Percentiles rank a stretch among this genome's conserved stretches.
phyloP scores from a whole-genome alignment of 53 echinoderm and acorn worm species.

The Holothuria scabra region DNA sequence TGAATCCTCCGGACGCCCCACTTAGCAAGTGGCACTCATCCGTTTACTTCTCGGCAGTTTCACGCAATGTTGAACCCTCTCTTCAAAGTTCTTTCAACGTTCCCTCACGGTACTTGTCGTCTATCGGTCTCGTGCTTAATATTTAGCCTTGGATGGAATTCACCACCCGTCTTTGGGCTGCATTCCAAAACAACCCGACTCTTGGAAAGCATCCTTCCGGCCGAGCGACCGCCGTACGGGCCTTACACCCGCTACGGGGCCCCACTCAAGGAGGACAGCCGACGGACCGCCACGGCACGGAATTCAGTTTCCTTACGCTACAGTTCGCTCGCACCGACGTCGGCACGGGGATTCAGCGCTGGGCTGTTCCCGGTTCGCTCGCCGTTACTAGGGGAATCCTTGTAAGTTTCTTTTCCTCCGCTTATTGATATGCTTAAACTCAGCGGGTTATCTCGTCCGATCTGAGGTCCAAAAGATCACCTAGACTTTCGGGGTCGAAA shows the following conservation, averaged over 20 bases:
- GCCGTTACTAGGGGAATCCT: slow-evolving; percentile 89
- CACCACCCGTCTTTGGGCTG: slow-evolving; percentile 89
- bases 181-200: slow-evolving; percentile 77
- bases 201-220: slow-evolving; percentile 1
- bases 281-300: neutral
- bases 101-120: slow-evolving; percentile 81
- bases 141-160: slow-evolving; percentile 84
- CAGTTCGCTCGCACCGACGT: slow-evolving; percentile 31
- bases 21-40: slow-evolving; percentile 1
- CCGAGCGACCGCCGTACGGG: slow-evolving; percentile 47
- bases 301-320: neutral
- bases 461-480: slow-evolving; percentile 78
- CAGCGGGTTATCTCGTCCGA: slow-evolving; percentile 92
- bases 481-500: no score
- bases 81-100: slow-evolving; percentile 71
- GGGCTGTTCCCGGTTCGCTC: slow-evolving; percentile 91
- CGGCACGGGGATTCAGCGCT: slow-evolving; percentile 54
- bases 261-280: slow-evolving; percentile 25
- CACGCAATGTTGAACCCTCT: slow-evolving; percentile 49
- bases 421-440: slow-evolving; percentile 97
- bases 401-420: slow-evolving; percentile 97
- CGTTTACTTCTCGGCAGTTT: slow-evolving; percentile 30
- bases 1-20: neutral
- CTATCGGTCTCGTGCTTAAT: slow-evolving; percentile 84
- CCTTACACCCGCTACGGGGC: slow-evolving; percentile 68